These are phyloP conservation scores for Pilophorus perplexus DNA, from an alignment of 2,888 invertebrate genomes.

Conservation along the genomic window DNA sequence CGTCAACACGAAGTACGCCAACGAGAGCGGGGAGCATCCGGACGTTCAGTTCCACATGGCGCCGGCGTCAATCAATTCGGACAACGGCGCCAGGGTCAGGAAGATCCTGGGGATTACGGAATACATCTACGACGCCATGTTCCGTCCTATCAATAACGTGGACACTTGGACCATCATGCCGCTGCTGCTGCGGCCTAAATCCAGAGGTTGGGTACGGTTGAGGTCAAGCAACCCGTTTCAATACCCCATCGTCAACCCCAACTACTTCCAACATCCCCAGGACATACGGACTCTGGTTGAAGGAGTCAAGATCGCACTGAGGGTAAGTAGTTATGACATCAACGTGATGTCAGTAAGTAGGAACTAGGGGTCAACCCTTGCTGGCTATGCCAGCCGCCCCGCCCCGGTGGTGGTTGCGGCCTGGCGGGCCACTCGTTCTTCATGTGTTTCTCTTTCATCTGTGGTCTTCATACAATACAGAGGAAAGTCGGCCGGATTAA, in stretches of 20 bases:
- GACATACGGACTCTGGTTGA: conserved; percentile 80
- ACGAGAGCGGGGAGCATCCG: conserved; percentile 73
- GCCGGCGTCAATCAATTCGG: conserved; percentile 81
- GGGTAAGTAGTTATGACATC: conserved; percentile 45
- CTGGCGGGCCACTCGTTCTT: too few species aligned
- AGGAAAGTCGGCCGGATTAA: too few species aligned
- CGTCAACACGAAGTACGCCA: conserved; percentile 80
- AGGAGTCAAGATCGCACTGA: conserved; percentile 55
- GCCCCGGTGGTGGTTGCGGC: too few species aligned
- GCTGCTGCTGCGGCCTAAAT: conserved; percentile 73
- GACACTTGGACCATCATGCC: conserved; percentile 85
- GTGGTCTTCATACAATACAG: too few species aligned
- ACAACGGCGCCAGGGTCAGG: conserved; percentile 69
- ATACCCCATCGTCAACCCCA: conserved; percentile 85
- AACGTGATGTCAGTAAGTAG: neutral
- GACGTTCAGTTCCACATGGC: conserved; percentile 93
- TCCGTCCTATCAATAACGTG: conserved; percentile 73
- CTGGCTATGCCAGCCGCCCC: too few species aligned
- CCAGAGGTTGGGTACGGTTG: conserved; percentile 70
- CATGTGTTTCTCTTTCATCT: too few species aligned
- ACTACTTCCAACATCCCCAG: conserved; percentile 79
- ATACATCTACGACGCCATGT: conserved; percentile 74
- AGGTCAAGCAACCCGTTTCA: conserved; percentile 79
- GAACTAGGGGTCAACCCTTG: neutral
- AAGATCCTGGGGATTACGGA: conserved; percentile 79